Conservation (phyloP, 2,113 vertebrate species). For the Shinisaurus crocodilurus region DNA sequence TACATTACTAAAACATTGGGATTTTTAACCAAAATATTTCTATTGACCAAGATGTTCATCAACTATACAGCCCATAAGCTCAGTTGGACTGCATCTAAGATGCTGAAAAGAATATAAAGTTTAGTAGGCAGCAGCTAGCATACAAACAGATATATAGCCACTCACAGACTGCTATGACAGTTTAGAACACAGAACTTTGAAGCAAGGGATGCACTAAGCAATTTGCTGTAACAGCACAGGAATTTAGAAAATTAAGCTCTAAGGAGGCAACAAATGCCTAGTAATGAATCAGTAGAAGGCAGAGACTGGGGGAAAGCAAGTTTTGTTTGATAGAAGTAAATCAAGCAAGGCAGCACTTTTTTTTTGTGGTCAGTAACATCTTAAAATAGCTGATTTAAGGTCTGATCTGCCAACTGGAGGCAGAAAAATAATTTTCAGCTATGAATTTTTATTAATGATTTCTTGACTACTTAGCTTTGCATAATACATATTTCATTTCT, state of each 20-base stretch:
- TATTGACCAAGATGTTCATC: slow-evolving; percentile 28
- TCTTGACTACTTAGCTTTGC: slow-evolving; percentile 52
- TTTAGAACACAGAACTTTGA: slow-evolving; percentile 58
- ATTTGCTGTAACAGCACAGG: slow-evolving; percentile 73
- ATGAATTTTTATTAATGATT: slow-evolving; percentile 54
- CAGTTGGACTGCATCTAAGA: slow-evolving; percentile 37
- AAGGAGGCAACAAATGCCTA: slow-evolving; percentile 72
- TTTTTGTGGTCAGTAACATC: slow-evolving; percentile 59
- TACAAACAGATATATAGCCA: slow-evolving; percentile 54
- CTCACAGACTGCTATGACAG: slow-evolving; percentile 48
- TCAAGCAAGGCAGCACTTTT: slow-evolving; percentile 41
- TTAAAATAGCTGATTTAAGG: slow-evolving; percentile 57
- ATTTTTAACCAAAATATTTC: slow-evolving; percentile 35
- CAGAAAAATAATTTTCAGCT: slow-evolving; percentile 62
- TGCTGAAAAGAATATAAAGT: slow-evolving; percentile 35
- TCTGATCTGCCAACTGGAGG: slow-evolving; percentile 52
- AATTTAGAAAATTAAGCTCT: slow-evolving; percentile 76
- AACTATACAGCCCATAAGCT: slow-evolving; percentile 50
- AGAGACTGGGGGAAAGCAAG: slow-evolving; percentile 73
- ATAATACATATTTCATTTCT: slow-evolving; percentile 61
- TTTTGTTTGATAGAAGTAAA: slow-evolving; percentile 76
- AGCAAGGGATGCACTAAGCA: slow-evolving; percentile 72
- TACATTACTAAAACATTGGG: neutral
- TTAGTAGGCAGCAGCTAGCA: slow-evolving; percentile 58
- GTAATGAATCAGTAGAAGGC: slow-evolving; percentile 75